These are phyloP conservation scores for Gymnopithys bicolor DNA, from an alignment of 2,797 vertebrate genomes.

Conservation along the genomic window DNA sequence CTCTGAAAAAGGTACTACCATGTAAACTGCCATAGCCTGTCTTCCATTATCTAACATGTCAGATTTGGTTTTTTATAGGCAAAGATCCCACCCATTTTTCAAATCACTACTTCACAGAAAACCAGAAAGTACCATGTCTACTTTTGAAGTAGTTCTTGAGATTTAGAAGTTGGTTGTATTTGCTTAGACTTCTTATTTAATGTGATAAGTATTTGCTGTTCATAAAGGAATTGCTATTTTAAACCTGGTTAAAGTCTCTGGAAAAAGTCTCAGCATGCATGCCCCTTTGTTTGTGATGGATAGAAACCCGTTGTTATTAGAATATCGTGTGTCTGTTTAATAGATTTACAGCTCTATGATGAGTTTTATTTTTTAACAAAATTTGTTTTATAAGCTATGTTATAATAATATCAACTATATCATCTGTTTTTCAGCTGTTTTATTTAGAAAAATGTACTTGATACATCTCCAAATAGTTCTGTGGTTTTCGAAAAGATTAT, in stretches of 20 bases:
- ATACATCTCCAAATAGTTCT: conserved; percentile 47
- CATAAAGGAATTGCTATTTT: background rate
- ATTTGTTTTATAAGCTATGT: conserved; percentile 47
- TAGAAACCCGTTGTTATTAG: background rate
- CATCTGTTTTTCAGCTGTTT: conserved; percentile 63
- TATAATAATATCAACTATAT: conserved; percentile 32
- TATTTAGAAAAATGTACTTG: conserved; percentile 49
- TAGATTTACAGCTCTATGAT: background rate
- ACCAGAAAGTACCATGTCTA: background rate
- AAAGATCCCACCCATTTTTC: background rate
- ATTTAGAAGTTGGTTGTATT: background rate
- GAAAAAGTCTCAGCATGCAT: background rate
- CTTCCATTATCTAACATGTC: background rate
- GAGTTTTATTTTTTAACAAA: conserved; percentile 13
- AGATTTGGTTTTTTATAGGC: background rate
- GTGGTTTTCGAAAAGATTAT: conserved; percentile 41
- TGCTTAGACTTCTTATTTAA: background rate
- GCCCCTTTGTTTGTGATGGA: background rate
- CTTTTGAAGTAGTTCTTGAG: background rate
- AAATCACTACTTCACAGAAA: background rate
- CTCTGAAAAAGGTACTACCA: background rate
- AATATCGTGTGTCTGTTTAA: background rate
- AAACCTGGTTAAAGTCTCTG: background rate
- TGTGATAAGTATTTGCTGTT: background rate
- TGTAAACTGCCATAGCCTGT: background rate